Conservation (phyloP, 2,888 invertebrate genomes). For the Odontocolon sp. region DNA sequence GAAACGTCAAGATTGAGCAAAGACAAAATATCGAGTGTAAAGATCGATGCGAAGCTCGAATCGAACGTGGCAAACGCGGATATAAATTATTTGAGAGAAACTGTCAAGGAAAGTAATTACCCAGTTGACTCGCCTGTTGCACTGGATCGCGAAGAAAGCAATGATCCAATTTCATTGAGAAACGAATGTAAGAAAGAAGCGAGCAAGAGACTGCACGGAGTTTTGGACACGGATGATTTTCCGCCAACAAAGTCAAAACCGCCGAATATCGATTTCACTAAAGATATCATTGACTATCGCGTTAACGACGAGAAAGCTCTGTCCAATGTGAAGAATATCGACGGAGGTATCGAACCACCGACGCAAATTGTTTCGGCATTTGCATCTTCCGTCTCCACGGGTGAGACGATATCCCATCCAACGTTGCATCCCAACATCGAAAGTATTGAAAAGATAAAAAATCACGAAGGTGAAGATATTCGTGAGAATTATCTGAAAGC, state of each 20-base stretch:
- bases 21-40: neutral
- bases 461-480: slow-evolving; percentile 46
- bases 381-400: neutral
- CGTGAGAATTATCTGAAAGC: slow-evolving; percentile 43
- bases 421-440: slow-evolving; percentile 13
- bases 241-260: slow-evolving; percentile 70
- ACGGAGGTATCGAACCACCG: neutral
- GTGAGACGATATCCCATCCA: neutral
- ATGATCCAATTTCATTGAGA: slow-evolving; percentile 26
- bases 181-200: slow-evolving; percentile 68
- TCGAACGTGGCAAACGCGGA: neutral
- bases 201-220: slow-evolving; percentile 65
- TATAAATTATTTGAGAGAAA: slow-evolving; percentile 17
- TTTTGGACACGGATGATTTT: slow-evolving; percentile 65
- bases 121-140: slow-evolving; percentile 39
- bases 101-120: slow-evolving; percentile 43
- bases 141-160: slow-evolving; percentile 11
- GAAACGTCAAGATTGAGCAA: neutral
- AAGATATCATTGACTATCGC: slow-evolving; percentile 20
- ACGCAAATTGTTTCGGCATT: slow-evolving; percentile 24
- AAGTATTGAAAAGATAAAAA: slow-evolving; percentile 67
- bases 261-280: slow-evolving; percentile 55
- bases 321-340: slow-evolving; percentile 16
- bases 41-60: neutral
- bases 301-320: slow-evolving; percentile 36